phyloP scores from a whole-genome alignment of 1,140 invertebrate genomes.

The Drosophila mauritiana region DNA sequence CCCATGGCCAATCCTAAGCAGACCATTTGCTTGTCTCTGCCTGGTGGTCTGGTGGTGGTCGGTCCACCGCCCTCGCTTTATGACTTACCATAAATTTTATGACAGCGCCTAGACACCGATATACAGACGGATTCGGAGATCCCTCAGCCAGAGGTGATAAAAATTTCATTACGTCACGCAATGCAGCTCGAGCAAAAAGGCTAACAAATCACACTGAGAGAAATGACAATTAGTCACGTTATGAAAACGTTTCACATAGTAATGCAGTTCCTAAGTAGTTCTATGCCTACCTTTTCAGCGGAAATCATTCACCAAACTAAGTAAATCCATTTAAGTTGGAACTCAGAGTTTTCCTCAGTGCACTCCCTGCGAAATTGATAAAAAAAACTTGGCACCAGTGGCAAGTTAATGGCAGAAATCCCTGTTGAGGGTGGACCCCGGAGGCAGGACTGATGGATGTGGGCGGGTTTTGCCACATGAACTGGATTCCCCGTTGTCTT shows the following conservation, averaged over 20 bases:
- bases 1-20: constrained; percentile 15
- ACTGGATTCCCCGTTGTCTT: constrained; percentile 23
- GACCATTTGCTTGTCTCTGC: constrained; percentile 7
- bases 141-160: constrained; percentile 67
- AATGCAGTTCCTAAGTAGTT: too few species aligned
- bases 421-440: constrained; percentile 29
- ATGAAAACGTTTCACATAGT: too few species aligned
- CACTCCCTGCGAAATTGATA: constrained; percentile 51
- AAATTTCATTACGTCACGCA: constrained; percentile 81
- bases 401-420: constrained; percentile 68
- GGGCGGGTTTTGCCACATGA: constrained; percentile 32
- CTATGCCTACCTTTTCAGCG: too few species aligned
- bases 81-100: constrained; percentile 78
- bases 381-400: constrained; percentile 59
- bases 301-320: too few species aligned
- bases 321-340: too few species aligned
- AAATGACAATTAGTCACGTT: not conserved
- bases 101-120: constrained; percentile 72
- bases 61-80: constrained; percentile 56
- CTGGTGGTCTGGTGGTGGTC: constrained; percentile 15
- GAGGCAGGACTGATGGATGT: constrained; percentile 42
- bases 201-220: not conserved
- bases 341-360: not conserved
- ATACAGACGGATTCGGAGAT: constrained; percentile 40
- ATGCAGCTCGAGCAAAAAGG: constrained; percentile 33